Evolutionary conservation across 1,140 invertebrate genomes (phyloP), one percentile per base, ranked within the genome.

Genomic region (Papilio machaon): DNA sequence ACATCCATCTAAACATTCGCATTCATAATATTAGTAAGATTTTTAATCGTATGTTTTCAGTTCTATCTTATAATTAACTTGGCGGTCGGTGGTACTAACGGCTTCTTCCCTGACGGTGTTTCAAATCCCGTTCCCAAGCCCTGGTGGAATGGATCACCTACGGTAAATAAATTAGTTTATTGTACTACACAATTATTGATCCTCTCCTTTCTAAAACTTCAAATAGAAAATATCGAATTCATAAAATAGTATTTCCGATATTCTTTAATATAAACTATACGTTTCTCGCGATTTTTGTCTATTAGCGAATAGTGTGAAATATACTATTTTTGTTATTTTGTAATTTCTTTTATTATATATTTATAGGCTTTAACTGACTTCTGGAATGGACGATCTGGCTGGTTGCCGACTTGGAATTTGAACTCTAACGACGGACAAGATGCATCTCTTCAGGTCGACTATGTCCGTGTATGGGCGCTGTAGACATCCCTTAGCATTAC

Each of bases 51-150:
- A 78, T 60, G 35, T 83, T 94, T 94, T 80, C 84, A 97, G 95
- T 97, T 97, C 89, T 96, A 96, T 84, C 83, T 97, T 15, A 95
- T 97, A 67, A 90, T 97, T 17, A 97, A 97, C 88, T 83, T 96
- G 84, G 96, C 96, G 85, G 95, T 96, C 70, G 96, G 96, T n/a
- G 96, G 96, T 60, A 96, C 95, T 4, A 95, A 95, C 77, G 95
- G 94, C 13, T 96, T 94, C 89, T 96, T 96, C 92, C 95, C 96
- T 19, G 96, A 97, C 82, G 88, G 85, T 30, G 92, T 90, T 49
- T 75, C 78, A 13, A 95, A 95, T 82, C 95, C 95, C 2, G 84
- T 88, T 77, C 82, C 91, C 13, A 96, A 96, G 85, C 96, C 96
- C 13, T 97, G 96, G 96, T 91, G 78, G 75, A 96, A 96, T 82